Percentiles rank a stretch among this genome's conserved stretches.
Evolutionary conservation across 2,797 vertebrate genomes (phyloP).

Genomic region (Remorina albescens): DNA sequence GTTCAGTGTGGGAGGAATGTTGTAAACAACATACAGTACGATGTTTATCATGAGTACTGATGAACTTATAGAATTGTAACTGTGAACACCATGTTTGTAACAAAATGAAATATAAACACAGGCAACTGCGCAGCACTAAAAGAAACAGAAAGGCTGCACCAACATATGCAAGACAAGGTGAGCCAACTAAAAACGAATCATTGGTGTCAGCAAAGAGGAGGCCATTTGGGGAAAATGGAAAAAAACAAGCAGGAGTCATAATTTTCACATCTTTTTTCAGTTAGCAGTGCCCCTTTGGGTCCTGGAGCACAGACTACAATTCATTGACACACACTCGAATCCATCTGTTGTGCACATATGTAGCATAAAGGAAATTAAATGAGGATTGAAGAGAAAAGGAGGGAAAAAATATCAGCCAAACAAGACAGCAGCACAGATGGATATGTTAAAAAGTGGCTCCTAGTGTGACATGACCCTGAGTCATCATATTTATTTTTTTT

Average conservation of each 20-base stretch:
- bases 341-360: conserved; percentile 30
- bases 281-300: not conserved
- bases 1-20: conserved; percentile 25
- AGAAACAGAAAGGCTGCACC: not conserved
- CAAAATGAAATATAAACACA: not conserved
- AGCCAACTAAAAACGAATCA: conserved; percentile 6
- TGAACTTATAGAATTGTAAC: not conserved
- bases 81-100: conserved; percentile 1
- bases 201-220: conserved; percentile 9
- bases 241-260: conserved; percentile 17
- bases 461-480: not conserved
- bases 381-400: not conserved
- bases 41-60: conserved; percentile 16
- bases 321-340: conserved; percentile 43
- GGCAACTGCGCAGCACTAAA: not conserved
- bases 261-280: conserved; percentile 6
- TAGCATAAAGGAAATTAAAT: conserved; percentile 11
- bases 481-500: not conserved
- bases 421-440: not conserved
- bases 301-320: conserved; percentile 37
- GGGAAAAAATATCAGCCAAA: not conserved
- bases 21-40: conserved; percentile 8
- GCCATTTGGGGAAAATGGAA: conserved; percentile 22
- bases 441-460: not conserved
- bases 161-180: not conserved